A percentile compares a stretch with the other conserved stretches of the same genome.
These are phyloP conservation scores for Crotophaga sulcirostris DNA, from an alignment of 2,113 vertebrate genomes.

Conservation along the genomic window DNA sequence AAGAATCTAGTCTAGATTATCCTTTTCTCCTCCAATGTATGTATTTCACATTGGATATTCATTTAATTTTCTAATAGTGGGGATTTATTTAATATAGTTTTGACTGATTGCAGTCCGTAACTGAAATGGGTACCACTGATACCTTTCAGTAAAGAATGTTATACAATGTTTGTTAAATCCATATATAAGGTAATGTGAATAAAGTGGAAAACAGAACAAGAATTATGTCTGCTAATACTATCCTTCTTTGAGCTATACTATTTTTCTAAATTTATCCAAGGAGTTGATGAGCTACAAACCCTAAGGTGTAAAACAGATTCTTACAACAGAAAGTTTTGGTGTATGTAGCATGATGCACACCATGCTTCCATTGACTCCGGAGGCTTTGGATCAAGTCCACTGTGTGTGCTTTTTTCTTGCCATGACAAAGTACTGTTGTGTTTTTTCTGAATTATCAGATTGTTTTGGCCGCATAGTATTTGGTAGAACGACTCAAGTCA, in stretches of 20 bases:
- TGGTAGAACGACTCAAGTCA: neutral
- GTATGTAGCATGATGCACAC: neutral
- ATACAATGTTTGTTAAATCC: neutral
- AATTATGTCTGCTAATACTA: neutral
- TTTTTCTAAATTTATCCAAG: neutral
- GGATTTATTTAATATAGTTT: neutral
- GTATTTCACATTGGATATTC: neutral
- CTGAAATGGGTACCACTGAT: neutral
- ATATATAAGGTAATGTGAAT: neutral
- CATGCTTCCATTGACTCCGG: neutral
- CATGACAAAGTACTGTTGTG: neutral
- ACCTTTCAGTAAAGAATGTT: neutral
- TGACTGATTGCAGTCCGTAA: neutral
- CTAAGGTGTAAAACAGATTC: neutral
- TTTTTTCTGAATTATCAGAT: neutral
- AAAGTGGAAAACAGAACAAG: neutral
- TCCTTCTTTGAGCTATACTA: neutral
- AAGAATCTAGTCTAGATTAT: neutral
- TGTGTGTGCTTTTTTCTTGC: neutral
- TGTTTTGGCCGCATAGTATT: neutral
- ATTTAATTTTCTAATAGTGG: neutral
- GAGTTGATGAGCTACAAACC: neutral
- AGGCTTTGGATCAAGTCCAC: neutral
- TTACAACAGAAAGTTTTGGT: neutral
- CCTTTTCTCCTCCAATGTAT: neutral